phyloP scores from a whole-genome alignment of 2,797 vertebrate genomes.

The Danio choprae region DNA sequence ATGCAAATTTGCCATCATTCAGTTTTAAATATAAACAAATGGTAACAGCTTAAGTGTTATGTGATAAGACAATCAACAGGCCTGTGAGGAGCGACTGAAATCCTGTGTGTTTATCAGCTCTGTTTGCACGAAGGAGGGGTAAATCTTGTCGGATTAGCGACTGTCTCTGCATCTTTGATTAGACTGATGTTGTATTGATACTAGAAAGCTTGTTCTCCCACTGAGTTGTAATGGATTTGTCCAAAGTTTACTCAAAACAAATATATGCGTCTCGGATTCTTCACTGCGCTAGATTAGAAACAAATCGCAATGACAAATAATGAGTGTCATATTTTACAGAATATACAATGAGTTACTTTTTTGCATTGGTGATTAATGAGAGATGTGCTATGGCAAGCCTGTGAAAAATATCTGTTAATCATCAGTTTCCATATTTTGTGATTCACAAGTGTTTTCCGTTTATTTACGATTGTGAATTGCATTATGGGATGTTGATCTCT shows the following conservation, averaged over 20 bases:
- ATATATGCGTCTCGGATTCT: not conserved
- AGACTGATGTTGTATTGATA: slow-evolving; percentile 5
- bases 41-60: slow-evolving; percentile 8
- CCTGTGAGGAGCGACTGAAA: not conserved
- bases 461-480: too few relatives aligned
- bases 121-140: not conserved
- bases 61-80: slow-evolving; percentile 20
- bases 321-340: too few relatives aligned
- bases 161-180: slow-evolving; percentile 25
- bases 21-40: slow-evolving; percentile 7
- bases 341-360: too few relatives aligned
- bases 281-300: not conserved
- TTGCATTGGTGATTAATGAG: too few relatives aligned
- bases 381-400: too few relatives aligned
- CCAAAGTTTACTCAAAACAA: slow-evolving; percentile 15
- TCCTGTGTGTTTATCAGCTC: slow-evolving; percentile 27
- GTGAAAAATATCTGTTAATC: too few relatives aligned
- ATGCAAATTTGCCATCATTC: not conserved
- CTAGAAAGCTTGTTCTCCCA: slow-evolving; percentile 2
- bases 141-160: slow-evolving; percentile 7
- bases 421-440: too few relatives aligned
- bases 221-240: not conserved
- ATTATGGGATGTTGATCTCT: too few relatives aligned
- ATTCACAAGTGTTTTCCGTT: too few relatives aligned
- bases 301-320: not conserved